Evolutionary conservation across 2,113 vertebrate species (phyloP).

Genomic region (Dasypus novemcinctus): DNA sequence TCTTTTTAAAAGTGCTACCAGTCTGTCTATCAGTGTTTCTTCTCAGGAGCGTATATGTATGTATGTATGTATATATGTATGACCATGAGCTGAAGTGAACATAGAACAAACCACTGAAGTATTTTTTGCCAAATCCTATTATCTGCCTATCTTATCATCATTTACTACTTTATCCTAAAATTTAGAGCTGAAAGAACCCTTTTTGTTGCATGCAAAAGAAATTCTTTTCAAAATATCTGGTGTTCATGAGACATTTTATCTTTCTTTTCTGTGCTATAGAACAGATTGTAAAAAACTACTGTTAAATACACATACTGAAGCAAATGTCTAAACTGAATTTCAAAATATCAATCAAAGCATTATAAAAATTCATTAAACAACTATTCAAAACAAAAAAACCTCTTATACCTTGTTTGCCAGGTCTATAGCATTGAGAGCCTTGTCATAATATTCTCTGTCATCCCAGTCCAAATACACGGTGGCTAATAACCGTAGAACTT

Average conservation of each 20-base stretch:
- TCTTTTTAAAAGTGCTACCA: not conserved
- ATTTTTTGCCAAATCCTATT: slow-evolving; percentile 3
- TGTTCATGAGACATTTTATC: not conserved
- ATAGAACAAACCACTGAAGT: not conserved
- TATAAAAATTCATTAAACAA: slow-evolving; percentile 30
- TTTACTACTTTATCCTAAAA: slow-evolving; percentile 46
- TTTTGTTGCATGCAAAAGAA: not conserved
- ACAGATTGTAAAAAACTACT: not conserved
- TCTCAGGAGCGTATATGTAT: not conserved
- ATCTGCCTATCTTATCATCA: slow-evolving; percentile 11
- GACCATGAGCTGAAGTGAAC: not conserved
- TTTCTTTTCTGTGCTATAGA: slow-evolving; percentile 16
- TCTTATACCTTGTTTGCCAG: slow-evolving; percentile 92
- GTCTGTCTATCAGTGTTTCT: not conserved
- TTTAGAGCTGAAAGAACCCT: not conserved
- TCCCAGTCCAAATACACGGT: slow-evolving; percentile 91
- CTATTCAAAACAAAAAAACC: slow-evolving; percentile 36
- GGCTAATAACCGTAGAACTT: slow-evolving; percentile 90
- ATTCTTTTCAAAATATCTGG: not conserved
- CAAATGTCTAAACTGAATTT: slow-evolving; percentile 39
- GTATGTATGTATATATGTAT: not conserved
- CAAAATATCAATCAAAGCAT: slow-evolving; percentile 50
- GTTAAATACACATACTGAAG: slow-evolving; percentile 11
- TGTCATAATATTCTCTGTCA: slow-evolving; percentile 84
- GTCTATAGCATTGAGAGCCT: slow-evolving; percentile 86